These are phyloP conservation scores for Morone saxatilis DNA, from an alignment of 2,113 vertebrate species.

Conservation along the genomic window DNA sequence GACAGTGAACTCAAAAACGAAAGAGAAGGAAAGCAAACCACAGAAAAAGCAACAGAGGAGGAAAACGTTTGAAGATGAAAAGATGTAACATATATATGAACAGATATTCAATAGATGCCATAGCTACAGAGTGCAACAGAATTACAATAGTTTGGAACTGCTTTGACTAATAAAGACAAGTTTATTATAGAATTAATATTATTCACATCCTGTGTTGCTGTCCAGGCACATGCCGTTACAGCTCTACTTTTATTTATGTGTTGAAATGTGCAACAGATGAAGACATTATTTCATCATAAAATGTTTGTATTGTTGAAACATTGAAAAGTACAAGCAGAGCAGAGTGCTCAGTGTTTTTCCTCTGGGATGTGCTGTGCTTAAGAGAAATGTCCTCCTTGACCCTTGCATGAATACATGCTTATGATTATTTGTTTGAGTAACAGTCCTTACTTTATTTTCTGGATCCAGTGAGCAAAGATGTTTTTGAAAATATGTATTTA, in stretches of 20 bases:
- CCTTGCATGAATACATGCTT: not conserved
- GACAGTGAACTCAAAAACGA: not conserved
- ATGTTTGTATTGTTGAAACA: not conserved
- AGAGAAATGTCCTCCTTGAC: not conserved
- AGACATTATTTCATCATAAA: constrained; percentile 38
- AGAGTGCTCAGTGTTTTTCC: not conserved
- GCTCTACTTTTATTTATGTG: not conserved
- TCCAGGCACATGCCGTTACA: not conserved
- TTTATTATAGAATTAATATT: not conserved
- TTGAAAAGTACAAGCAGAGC: constrained; percentile 7
- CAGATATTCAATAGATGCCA: not conserved
- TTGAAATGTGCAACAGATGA: constrained; percentile 38
- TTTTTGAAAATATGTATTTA: constrained; percentile 13
- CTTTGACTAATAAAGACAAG: not conserved
- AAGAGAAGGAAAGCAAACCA: not conserved
- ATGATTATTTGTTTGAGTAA: not conserved
- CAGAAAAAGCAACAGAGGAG: not conserved
- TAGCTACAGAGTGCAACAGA: not conserved
- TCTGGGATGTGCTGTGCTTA: constrained; percentile 1
- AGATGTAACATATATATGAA: not conserved
- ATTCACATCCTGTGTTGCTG: not conserved
- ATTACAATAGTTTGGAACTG: not conserved
- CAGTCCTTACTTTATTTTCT: not conserved
- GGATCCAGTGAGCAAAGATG: not conserved
- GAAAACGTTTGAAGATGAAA: not conserved